These are phyloP conservation scores for Drosophila hamatofila DNA, from an alignment of 2,888 invertebrate genomes.

Conservation along the genomic window DNA sequence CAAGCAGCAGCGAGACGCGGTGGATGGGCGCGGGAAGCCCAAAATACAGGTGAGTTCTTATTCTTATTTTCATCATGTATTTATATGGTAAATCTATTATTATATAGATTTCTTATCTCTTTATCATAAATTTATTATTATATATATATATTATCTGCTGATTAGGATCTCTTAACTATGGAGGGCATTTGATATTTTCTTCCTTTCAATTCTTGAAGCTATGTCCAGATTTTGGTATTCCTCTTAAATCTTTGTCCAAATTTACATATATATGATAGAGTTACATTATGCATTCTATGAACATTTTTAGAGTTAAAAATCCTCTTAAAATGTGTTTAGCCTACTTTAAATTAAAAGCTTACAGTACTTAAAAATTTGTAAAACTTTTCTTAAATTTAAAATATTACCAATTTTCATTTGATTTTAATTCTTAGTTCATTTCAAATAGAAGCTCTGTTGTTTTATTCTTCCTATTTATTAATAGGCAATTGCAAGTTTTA, in stretches of 20 bases:
- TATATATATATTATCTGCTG: too few species aligned
- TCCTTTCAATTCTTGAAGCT: too few species aligned
- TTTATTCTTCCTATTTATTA: not conserved
- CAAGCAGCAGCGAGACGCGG: constrained; percentile 55
- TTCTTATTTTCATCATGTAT: not conserved
- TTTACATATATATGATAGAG: too few species aligned
- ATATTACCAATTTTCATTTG: not conserved
- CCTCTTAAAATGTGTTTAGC: not conserved
- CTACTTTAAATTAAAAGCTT: not conserved
- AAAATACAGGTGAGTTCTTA: constrained; percentile 59
- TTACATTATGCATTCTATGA: too few species aligned
- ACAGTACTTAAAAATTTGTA: not conserved
- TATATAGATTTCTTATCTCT: not conserved
- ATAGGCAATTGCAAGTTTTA: too few species aligned
- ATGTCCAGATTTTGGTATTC: too few species aligned
- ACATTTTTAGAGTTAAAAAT: not conserved
- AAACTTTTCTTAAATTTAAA: not conserved
- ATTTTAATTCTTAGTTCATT: not conserved
- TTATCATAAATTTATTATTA: too few species aligned
- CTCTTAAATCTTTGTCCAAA: too few species aligned
- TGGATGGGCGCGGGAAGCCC: constrained; percentile 61
- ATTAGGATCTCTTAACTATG: too few species aligned
- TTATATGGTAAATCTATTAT: not conserved
- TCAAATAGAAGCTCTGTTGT: not conserved
- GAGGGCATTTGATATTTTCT: too few species aligned